These are phyloP conservation scores for Spinus pinus DNA, from an alignment of 2,797 vertebrate species.

Conservation along the genomic window DNA sequence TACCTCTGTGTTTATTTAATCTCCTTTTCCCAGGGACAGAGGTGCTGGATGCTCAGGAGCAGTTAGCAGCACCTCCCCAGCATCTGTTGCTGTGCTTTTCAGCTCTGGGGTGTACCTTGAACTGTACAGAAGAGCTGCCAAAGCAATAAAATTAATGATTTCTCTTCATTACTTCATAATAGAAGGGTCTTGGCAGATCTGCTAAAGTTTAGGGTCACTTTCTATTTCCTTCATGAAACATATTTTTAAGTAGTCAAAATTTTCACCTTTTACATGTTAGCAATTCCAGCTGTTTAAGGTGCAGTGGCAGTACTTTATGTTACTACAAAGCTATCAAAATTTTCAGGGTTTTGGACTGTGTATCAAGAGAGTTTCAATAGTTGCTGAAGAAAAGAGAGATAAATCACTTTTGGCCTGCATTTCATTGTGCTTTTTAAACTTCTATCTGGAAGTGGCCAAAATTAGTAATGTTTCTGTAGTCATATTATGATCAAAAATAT, in stretches of 20 bases:
- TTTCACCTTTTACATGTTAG: neutral
- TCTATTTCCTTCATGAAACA: neutral
- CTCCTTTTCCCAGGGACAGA: neutral
- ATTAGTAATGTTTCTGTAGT: neutral
- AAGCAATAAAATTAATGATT: neutral
- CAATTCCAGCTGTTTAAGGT: neutral
- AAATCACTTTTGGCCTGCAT: neutral
- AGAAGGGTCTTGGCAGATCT: neutral
- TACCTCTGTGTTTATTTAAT: neutral
- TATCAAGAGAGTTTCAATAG: neutral
- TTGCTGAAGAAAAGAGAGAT: neutral
- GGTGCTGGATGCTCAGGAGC: neutral
- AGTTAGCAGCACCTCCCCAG: neutral
- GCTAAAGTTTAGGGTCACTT: neutral
- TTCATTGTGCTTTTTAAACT: neutral
- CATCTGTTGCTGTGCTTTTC: accelerated
- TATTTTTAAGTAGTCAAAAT: neutral
- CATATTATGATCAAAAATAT: neutral
- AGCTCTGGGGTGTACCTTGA: neutral
- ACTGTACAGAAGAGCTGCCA: neutral
- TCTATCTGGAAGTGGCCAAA: neutral
- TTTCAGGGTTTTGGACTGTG: neutral
- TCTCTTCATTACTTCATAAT: neutral
- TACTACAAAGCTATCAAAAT: neutral
- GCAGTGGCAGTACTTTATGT: neutral